A percentile compares a stretch with the other conserved stretches of the same genome.
Conservation (phyloP, 2,113 vertebrate genomes). For the Petaurus breviceps region DNA sequence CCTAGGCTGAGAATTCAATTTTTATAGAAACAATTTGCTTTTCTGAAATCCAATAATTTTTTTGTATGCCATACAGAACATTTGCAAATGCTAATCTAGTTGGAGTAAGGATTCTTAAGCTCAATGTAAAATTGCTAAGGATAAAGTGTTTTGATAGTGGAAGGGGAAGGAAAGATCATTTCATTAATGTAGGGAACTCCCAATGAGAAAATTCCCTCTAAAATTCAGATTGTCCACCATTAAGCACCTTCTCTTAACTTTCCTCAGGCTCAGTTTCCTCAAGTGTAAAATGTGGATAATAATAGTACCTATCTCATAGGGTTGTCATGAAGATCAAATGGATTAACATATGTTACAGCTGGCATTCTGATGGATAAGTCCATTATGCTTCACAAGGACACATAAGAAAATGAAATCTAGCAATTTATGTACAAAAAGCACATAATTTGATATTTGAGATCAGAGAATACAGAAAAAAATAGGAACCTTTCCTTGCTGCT, state of each 20-base stretch:
- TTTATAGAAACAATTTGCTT: not conserved
- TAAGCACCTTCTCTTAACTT: not conserved
- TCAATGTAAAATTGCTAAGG: not conserved
- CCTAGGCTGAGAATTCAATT: not conserved
- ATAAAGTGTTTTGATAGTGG: not conserved
- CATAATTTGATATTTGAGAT: not conserved
- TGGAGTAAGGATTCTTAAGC: not conserved
- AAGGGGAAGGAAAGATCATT: not conserved
- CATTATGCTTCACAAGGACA: not conserved
- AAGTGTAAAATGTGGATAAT: not conserved
- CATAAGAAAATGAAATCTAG: not conserved
- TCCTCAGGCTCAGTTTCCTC: not conserved
- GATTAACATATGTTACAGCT: not conserved
- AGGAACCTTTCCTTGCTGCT: not conserved
- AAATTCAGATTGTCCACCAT: not conserved
- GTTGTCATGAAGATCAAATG: not conserved
- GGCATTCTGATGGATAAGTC: not conserved
- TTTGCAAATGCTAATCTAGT: not conserved
- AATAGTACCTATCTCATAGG: not conserved
- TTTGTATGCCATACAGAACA: not conserved
- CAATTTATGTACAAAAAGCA: not conserved
- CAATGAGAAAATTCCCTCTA: not conserved
- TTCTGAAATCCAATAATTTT: not conserved
- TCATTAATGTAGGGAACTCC: not conserved
- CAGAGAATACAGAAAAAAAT: not conserved